Conservation (phyloP, 64 coral and sea anemone species). For the Montipora sp. region DNA sequence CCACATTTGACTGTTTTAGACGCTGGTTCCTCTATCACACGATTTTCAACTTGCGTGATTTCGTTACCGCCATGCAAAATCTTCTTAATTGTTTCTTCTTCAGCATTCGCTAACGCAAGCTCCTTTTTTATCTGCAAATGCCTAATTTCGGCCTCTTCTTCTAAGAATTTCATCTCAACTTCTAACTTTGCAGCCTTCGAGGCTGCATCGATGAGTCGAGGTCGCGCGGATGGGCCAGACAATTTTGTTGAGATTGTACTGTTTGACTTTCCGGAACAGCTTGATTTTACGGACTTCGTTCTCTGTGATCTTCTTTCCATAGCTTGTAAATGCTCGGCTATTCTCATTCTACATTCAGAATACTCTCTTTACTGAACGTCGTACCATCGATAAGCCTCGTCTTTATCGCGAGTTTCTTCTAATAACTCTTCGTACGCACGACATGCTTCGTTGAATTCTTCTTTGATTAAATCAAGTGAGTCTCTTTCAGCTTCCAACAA, state of each 20-base stretch:
- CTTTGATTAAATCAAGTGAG: slow-evolving; percentile 30
- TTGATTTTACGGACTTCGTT: not conserved
- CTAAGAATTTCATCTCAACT: slow-evolving; percentile 48
- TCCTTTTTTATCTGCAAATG: slow-evolving; percentile 5
- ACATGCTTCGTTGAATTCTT: slow-evolving; percentile 43
- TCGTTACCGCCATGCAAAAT: not conserved
- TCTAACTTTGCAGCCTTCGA: slow-evolving; percentile 15
- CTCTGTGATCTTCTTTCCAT: not conserved
- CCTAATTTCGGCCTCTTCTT: slow-evolving; percentile 25
- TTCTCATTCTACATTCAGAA: slow-evolving; percentile 34
- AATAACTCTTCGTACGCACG: slow-evolving; percentile 39
- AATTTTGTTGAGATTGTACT: not conserved
- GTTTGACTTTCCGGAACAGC: not conserved
- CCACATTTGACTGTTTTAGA: not conserved
- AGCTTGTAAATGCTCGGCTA: slow-evolving; percentile 10
- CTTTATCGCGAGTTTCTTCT: not conserved
- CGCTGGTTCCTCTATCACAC: not conserved
- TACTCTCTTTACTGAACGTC: slow-evolving; percentile 38
- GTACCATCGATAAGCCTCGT: slow-evolving; percentile 36
- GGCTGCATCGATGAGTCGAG: not conserved
- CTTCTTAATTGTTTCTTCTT: not conserved
- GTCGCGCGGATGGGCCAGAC: not conserved
- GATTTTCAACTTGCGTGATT: not conserved
- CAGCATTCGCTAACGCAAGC: not conserved
- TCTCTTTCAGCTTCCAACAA: slow-evolving; percentile 16